Percentiles rank a stretch among this genome's conserved stretches.
Conservation (phyloP, 2,797 vertebrate species). For the Rousettus madagascariensis region DNA sequence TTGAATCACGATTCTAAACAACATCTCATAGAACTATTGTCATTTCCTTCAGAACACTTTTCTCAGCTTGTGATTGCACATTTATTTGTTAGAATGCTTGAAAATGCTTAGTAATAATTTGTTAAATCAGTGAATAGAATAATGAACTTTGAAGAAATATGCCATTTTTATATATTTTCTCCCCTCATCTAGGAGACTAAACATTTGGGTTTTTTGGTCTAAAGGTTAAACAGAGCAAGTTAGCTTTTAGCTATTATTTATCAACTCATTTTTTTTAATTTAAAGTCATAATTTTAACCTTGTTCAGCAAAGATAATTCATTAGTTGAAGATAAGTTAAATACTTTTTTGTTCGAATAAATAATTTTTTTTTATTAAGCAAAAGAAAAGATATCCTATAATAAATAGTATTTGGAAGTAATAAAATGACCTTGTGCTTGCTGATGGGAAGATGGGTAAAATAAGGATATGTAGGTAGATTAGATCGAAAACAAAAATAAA, state of each 20-base stretch:
- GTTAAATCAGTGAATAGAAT: background rate
- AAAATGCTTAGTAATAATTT: conserved; percentile 3
- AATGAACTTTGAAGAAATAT: conserved; percentile 1
- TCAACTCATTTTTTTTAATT: background rate
- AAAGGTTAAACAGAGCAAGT: background rate
- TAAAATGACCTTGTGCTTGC: background rate
- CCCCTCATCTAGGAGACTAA: background rate
- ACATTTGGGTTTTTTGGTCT: background rate
- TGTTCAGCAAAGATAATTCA: background rate
- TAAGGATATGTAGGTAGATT: background rate
- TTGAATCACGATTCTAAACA: background rate
- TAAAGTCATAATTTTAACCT: background rate
- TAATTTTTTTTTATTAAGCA: conserved; percentile 37
- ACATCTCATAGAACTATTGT: background rate
- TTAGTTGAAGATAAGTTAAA: conserved; percentile 19
- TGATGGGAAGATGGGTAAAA: background rate
- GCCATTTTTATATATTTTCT: background rate
- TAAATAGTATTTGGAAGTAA: conserved; percentile 45
- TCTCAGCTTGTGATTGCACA: background rate
- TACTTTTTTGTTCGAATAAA: conserved; percentile 41
- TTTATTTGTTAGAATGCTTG: background rate
- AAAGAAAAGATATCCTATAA: background rate
- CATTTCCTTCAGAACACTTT: background rate
- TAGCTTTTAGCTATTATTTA: background rate
- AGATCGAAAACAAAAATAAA: background rate